Conservation (phyloP, 2,113 vertebrate species). For the Fukomys damarensis region DNA sequence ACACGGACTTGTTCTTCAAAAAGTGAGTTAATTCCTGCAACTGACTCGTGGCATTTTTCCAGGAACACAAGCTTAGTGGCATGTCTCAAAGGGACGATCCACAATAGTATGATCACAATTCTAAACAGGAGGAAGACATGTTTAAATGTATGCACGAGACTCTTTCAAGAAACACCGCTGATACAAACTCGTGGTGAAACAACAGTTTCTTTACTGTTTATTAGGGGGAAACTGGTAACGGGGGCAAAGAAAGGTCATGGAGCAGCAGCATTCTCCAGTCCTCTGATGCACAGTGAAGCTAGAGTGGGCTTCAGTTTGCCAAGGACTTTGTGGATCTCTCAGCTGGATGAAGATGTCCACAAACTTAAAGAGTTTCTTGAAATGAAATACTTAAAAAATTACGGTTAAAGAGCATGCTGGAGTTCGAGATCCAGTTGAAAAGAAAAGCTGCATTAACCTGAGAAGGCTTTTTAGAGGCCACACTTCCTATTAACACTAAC, state of each 20-base stretch:
- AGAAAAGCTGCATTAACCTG: slow-evolving; percentile 36
- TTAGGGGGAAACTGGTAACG: background rate
- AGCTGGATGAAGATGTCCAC: background rate
- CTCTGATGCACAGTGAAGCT: background rate
- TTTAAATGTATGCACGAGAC: background rate
- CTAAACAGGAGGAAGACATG: slow-evolving; percentile 85
- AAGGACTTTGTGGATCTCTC: background rate
- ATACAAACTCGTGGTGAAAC: slow-evolving; percentile 88
- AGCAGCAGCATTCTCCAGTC: background rate
- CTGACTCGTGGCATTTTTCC: background rate
- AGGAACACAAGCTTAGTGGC: slow-evolving; percentile 69
- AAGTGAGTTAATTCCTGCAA: background rate
- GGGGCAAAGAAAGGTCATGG: background rate
- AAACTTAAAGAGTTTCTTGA: background rate
- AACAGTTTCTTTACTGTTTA: background rate
- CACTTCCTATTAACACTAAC: slow-evolving; percentile 59
- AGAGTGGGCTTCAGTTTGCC: background rate
- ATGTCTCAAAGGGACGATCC: slow-evolving; percentile 95
- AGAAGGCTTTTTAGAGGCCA: slow-evolving; percentile 51
- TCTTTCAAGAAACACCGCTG: slow-evolving; percentile 82
- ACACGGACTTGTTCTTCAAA: background rate
- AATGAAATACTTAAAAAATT: slow-evolving; percentile 91
- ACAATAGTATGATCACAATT: slow-evolving; percentile 93
- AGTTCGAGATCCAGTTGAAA: slow-evolving; percentile 44
- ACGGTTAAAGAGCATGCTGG: slow-evolving; percentile 80